phyloP scores from a whole-genome alignment of 2,113 vertebrate genomes.

The Cygnus atratus region DNA sequence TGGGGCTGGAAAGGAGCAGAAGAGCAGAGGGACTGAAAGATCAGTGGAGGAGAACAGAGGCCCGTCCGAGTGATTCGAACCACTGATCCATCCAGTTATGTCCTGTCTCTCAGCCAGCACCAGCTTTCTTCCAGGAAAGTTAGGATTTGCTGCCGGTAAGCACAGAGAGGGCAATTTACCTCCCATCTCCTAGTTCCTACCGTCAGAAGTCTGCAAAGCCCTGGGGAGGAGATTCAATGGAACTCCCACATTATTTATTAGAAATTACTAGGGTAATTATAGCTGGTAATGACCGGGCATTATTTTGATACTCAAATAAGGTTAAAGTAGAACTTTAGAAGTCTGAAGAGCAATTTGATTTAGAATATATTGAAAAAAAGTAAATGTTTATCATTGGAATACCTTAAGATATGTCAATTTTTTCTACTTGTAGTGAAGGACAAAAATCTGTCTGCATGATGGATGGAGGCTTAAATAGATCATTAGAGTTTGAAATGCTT shows the following conservation, averaged over 20 bases:
- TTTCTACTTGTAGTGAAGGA: not conserved
- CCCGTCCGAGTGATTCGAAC: not conserved
- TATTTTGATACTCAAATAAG: not conserved
- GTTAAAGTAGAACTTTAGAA: not conserved
- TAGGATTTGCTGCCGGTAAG: not conserved
- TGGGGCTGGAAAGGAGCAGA: not conserved
- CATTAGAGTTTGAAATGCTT: not conserved
- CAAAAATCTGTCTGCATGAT: not conserved
- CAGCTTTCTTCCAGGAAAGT: not conserved
- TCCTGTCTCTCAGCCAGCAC: not conserved
- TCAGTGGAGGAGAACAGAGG: not conserved
- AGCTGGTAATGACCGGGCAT: not conserved
- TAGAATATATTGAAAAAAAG: not conserved
- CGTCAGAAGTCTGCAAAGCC: not conserved
- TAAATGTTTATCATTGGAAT: not conserved
- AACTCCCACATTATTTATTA: not conserved
- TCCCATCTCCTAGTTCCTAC: not conserved
- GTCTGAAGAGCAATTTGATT: not conserved
- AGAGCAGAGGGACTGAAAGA: not conserved
- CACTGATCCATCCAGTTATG: not conserved
- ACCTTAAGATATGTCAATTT: not conserved
- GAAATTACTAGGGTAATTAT: not conserved
- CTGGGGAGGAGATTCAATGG: not conserved
- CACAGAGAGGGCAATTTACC: not conserved
- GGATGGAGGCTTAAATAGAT: not conserved